A percentile compares a stretch with the other conserved stretches of the same genome.
These are phyloP conservation scores for Chrosomus eos DNA, from an alignment of 2,797 vertebrate genomes.

Conservation along the genomic window DNA sequence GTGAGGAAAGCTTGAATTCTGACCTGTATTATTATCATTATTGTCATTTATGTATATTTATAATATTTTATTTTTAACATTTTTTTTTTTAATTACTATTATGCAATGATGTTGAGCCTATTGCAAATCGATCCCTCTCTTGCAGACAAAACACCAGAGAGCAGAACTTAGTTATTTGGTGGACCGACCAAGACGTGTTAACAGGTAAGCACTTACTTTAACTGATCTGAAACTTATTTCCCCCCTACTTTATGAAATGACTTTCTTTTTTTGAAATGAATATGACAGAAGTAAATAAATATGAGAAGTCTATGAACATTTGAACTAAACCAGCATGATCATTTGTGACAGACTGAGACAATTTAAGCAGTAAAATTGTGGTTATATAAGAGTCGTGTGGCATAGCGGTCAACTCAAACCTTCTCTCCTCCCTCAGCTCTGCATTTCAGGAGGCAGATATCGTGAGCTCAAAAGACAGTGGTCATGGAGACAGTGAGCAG, in stretches of 20 bases:
- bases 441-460: slow-evolving; percentile 99
- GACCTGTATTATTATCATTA: background rate
- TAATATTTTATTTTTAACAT: background rate
- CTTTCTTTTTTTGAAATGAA: background rate
- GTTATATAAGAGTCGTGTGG: slow-evolving; percentile 34
- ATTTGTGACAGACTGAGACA: slow-evolving; percentile 13
- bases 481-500: slow-evolving; percentile 98
- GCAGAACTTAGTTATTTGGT: slow-evolving; percentile 92
- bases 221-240: background rate
- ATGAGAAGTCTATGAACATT: background rate
- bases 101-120: background rate
- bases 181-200: slow-evolving; percentile 90
- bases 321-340: background rate
- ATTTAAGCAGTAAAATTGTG: background rate
- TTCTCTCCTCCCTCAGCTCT: slow-evolving; percentile 80
- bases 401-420: background rate
- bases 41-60: background rate
- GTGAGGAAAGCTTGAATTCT: slow-evolving; percentile 3
- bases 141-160: slow-evolving; percentile 90
- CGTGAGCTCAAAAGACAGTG: slow-evolving; percentile 99
- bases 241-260: background rate
- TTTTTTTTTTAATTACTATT: background rate
- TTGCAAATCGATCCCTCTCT: background rate
- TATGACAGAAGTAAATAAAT: background rate
- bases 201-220: slow-evolving; percentile 79